A percentile compares a stretch with the other conserved stretches of the same genome.
Evolutionary conservation across 1,140 invertebrate species (phyloP).

Genomic region (Hermatobates lingyangjiaoensis): DNA sequence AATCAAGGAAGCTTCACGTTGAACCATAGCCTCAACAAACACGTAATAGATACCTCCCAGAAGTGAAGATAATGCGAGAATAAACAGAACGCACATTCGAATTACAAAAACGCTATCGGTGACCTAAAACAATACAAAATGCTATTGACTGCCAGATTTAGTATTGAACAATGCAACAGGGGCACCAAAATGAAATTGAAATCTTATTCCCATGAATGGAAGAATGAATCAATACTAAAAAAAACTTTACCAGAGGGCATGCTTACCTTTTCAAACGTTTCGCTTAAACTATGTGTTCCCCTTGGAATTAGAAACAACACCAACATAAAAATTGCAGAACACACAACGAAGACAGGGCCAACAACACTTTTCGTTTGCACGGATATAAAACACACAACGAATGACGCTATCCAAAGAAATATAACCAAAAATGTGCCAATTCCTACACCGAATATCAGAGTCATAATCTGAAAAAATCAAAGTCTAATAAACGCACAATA

Average conservation of each 20-base stretch:
- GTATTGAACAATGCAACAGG: too few species aligned
- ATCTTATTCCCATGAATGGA: too few species aligned
- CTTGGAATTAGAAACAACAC: slow-evolving; percentile 30
- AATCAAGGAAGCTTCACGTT: slow-evolving; percentile 23
- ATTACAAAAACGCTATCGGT: slow-evolving; percentile 35
- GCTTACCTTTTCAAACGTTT: slow-evolving; percentile 11
- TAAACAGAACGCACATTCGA: slow-evolving; percentile 27
- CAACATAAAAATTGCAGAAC: slow-evolving; percentile 28
- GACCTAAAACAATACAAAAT: slow-evolving; percentile 32
- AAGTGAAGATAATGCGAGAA: slow-evolving; percentile 28
- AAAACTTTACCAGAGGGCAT: too few species aligned
- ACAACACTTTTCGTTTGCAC: slow-evolving; percentile 32
- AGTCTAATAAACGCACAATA: too few species aligned
- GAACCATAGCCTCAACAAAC: slow-evolving; percentile 28
- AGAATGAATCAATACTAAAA: too few species aligned
- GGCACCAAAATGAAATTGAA: too few species aligned
- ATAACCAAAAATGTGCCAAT: slow-evolving; percentile 28
- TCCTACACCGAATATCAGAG: slow-evolving; percentile 16
- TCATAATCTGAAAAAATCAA: slow-evolving; percentile 14
- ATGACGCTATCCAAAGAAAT: slow-evolving; percentile 30
- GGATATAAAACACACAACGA: slow-evolving; percentile 32
- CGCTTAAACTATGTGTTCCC: slow-evolving; percentile 9
- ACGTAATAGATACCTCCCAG: slow-evolving; percentile 29
- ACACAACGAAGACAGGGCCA: slow-evolving; percentile 27
- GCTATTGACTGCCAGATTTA: too few species aligned